Evolutionary conservation across 2,888 invertebrate genomes (phyloP), one percentile per base, ranked within the genome.

Genomic region (Chironomus tentans): DNA sequence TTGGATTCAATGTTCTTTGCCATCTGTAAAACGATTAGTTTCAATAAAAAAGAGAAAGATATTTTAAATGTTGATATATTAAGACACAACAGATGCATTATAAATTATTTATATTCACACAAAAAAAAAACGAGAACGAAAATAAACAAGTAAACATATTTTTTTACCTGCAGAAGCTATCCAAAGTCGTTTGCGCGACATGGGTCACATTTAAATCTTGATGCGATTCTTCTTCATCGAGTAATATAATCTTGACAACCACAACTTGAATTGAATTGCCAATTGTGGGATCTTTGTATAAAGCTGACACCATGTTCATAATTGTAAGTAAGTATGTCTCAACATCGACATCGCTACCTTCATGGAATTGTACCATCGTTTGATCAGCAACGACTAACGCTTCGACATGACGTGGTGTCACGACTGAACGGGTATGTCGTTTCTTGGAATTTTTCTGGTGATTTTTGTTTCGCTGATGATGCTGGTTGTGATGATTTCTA

Each of bases 211-310:
- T 89, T 76, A 94, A 84, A 76, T 89, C 89, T 76, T 89, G 88
- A 78, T 82, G 81, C 10, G 85, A 85, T 70, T 88, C 86, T n/a
- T 85, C 82, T 13, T 85, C 82, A 80, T 93, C 91, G 78, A 95
- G 86, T 24, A 94, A 86, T 78, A 95, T 89, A 70, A 95, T 91
- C 81, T 91, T 89, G 13, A 95, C 95, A 50, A 96, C 91, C n/a
- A 93, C 92, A 77, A 96, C 90, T 83, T 94, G 93, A 80, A 96
- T 91, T 82, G 92, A 91, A 84, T 95, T 95, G 71, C 95, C 95
- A 79, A 96, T 93, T 74, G 92, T 92, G 4, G 94, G 93, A 80
- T 94, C 93, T 85, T 91, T 90, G 83, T 92, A 94, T n/a, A 94
- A 84, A 2, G 91, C 88, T 5, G 92, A 92, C 28, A 91, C 95